Base-by-base conservation (phyloP, 2,888 invertebrate species). In the Idaea dimidiata region DNA sequence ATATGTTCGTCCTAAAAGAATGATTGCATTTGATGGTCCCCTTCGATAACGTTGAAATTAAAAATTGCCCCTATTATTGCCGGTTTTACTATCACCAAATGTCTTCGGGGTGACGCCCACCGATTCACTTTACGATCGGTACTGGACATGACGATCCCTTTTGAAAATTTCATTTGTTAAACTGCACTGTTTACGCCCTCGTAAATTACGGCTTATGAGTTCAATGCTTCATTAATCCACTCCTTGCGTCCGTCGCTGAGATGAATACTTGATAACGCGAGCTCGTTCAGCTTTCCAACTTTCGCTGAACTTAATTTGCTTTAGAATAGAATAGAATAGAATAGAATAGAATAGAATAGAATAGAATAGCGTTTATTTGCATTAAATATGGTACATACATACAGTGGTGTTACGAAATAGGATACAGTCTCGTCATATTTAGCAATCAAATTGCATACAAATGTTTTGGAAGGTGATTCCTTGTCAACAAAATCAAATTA, bases 191-290 rank as follows among this genome's bases (percentile, higher is more conserved):
- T 87, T 84, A 84, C 81, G 78, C 72, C 80, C 79, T 86, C 86
- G 78, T 89, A 87, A 89, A 86, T 87, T 81, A 78, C 72, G 72
- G 65, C 76, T 86, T 86, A 86, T 83, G 85, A 83, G 88, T 86
- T 84, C 86, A 86, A 82, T 79, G 87, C 83, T 85, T 84, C 82
- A 75, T 76, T 82, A 80, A 83, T 81, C 78, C 59, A 56, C 61
- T 58, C 43, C 53, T 59, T 58, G 56, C 58, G 61, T 60, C 62
- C 54, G 32, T 58, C 14, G 56, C 58, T 59, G 43, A n/a, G 33
- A 59, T 55, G 33, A 61, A 64, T 62, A 57, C n/a, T 10, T n/a
- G 16, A 57, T 33, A 16, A 60, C 18, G 53, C 7, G n/a, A 54
- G n/a, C 17, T 31, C 6, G n/a, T 1, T 43, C 43, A 43, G 43